Percentiles rank a stretch among this genome's conserved stretches.
Evolutionary conservation across 1,140 invertebrate species (phyloP).

Genomic region (Ostrea edulis): DNA sequence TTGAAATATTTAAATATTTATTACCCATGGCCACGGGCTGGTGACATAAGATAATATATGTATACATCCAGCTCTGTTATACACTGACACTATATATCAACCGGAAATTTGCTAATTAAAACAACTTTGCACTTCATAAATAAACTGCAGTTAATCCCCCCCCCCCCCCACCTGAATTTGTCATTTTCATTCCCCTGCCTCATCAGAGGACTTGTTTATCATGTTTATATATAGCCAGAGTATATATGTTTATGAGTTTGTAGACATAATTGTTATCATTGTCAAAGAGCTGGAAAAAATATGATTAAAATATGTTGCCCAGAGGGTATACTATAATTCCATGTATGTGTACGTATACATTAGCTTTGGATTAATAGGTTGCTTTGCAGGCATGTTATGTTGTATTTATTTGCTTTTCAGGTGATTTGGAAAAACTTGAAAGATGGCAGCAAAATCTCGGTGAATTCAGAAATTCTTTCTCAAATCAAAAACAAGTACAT

Average conservation of each 20-base stretch:
- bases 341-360: too few relatives aligned
- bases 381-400: too few relatives aligned
- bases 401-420: not conserved
- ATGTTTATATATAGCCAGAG: too few relatives aligned
- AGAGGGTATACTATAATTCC: too few relatives aligned
- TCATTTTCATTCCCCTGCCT: too few relatives aligned
- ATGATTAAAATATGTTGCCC: too few relatives aligned
- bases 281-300: not conserved
- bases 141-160: not conserved
- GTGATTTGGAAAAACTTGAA: constrained; percentile 20
- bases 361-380: too few relatives aligned
- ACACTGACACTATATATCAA: not conserved
- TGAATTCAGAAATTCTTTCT: constrained; percentile 3
- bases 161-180: too few relatives aligned
- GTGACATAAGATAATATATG: not conserved
- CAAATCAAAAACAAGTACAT: not conserved
- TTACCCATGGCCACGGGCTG: too few relatives aligned
- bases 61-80: not conserved
- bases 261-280: not conserved
- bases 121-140: not conserved
- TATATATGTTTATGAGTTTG: not conserved
- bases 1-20: not conserved
- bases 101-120: not conserved
- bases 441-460: constrained; percentile 19
- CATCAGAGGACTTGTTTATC: not conserved